Base-by-base conservation (phyloP, 2,888 invertebrate genomes). In the Dasysyrphus tricinctus region DNA sequence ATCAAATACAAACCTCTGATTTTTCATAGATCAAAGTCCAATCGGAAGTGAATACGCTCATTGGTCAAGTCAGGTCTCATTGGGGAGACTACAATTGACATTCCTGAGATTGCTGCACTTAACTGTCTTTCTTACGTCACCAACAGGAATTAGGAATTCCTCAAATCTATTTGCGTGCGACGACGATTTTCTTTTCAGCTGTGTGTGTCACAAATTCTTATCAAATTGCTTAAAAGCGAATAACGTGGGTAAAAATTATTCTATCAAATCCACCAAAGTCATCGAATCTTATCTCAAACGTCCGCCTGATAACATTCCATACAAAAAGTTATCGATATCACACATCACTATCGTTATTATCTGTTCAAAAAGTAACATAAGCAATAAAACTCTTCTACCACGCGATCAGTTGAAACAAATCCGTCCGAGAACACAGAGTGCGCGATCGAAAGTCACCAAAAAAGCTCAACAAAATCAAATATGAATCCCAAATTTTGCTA, bases 351-450 rank as follows among this genome's bases (percentile, higher is more conserved):
- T 65, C 32, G 39, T 34, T 34, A 7, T 14, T 67, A 67, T 49
- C 34, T 34, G 19, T 34, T 32, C 32, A 12, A 37, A 14, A 42
- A 47, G 19, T 24, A 37, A 49, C 70, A 51, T 47, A 44, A n/a
- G 37, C 37, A 47, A 61, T 5, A 67, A 67, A 67, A 34, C 34
- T 67, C 49, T 37, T 61, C 16, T n/a, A 74, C 42, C 12, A 39
- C 16, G 47, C 24, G 57, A 29, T 76, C 80, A 85, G 77, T 85
- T 69, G 47, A 49, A 51, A 42, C 29, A 49, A 67, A 69, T 80
- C 84, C 61, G 59, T 49, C 51, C 32, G 2, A 56, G 24, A 69
- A 69, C 29, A n/a, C 24, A 73, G 37, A 76, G 75, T 47, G 72
- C 59, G 72, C 47, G 24, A 19, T 24, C n/a, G 8, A 16, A 14